A percentile compares a stretch with the other conserved stretches of the same genome.
phyloP scores from a whole-genome alignment of 2,888 invertebrate genomes.

The Mythimna pallens region DNA sequence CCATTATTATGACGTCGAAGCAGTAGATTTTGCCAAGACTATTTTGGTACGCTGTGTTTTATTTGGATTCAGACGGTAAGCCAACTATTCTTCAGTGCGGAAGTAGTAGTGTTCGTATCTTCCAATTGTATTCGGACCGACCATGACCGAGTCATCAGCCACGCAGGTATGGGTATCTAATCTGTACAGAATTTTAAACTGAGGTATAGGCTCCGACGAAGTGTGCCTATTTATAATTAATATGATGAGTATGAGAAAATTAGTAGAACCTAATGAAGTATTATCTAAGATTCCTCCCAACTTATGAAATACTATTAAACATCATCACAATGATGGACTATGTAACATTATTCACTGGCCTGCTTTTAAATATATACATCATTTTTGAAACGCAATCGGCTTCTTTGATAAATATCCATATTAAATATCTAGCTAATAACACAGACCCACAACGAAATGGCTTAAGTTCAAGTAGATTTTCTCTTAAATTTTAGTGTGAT shows the following conservation, averaged over 20 bases:
- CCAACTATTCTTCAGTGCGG: background rate
- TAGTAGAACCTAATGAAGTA: constrained; percentile 12
- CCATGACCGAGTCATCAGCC: background rate
- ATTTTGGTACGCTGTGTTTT: background rate
- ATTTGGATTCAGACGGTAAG: background rate
- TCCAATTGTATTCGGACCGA: constrained; percentile 7
- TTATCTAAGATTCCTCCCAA: constrained; percentile 24
- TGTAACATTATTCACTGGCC: constrained; percentile 5
- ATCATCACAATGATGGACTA: constrained; percentile 22
- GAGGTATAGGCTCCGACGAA: constrained; percentile 12
- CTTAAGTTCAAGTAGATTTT: too few species aligned
- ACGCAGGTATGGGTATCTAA: background rate
- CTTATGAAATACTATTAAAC: constrained; percentile 34
- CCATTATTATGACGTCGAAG: background rate
- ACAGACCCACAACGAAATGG: too few species aligned
- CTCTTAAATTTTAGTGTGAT: too few species aligned
- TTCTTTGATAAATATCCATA: constrained; percentile 11
- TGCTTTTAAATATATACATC: constrained; percentile 24
- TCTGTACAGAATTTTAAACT: constrained; percentile 4
- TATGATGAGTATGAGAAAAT: constrained; percentile 15
- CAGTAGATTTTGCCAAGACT: background rate
- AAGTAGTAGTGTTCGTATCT: constrained; percentile 11
- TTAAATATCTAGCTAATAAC: background rate
- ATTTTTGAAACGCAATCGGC: constrained; percentile 24
- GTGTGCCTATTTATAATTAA: constrained; percentile 24